Conservation (phyloP, 2,113 vertebrate species). For the Gila orcuttii region DNA sequence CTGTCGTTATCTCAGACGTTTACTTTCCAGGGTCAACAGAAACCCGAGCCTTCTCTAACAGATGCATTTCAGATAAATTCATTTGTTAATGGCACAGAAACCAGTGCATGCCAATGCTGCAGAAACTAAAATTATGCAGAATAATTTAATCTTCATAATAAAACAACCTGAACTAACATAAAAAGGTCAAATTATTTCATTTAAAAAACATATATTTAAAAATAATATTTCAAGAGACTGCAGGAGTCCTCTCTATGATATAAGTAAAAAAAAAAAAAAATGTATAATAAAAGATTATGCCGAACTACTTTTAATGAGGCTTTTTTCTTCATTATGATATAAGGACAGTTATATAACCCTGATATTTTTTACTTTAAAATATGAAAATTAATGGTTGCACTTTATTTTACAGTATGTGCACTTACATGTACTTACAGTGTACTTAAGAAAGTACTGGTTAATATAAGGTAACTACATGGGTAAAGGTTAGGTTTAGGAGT, state of each 20-base stretch:
- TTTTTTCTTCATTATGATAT: neutral
- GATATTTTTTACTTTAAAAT: neutral
- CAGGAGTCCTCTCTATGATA: neutral
- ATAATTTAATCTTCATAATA: neutral
- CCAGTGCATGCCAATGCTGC: neutral
- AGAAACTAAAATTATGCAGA: neutral
- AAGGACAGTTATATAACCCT: neutral
- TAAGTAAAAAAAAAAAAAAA: neutral
- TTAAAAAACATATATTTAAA: neutral
- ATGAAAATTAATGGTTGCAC: neutral
- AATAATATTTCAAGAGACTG: neutral
- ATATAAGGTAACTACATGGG: no score
- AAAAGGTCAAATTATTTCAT: neutral
- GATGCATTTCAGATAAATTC: conserved; percentile 45
- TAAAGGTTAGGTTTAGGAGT: no score
- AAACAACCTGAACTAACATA: neutral
- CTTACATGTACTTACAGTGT: no score
- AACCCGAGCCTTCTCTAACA: conserved; percentile 37
- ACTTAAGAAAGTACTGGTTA: no score
- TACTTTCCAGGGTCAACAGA: conserved; percentile 14
- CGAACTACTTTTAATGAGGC: neutral
- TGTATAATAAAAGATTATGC: neutral
- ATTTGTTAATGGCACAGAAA: conserved; percentile 43
- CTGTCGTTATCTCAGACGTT: conserved; percentile 33
- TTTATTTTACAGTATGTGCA: no score